Evolutionary conservation across 2,797 vertebrate species (phyloP).

Genomic region (Rhyacichthys aspro): DNA sequence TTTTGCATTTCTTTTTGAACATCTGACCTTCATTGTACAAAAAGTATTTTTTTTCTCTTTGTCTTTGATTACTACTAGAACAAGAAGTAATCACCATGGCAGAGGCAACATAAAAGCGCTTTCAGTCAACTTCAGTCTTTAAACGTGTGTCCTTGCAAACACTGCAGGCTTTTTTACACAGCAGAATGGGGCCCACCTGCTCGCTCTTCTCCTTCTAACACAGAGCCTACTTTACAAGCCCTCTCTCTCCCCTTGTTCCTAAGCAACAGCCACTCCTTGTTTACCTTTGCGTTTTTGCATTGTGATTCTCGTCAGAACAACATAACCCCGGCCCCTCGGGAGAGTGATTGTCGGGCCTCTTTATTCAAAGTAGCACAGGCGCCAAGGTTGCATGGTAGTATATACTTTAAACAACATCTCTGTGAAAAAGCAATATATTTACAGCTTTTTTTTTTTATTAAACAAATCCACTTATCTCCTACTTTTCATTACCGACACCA

Average conservation of each 20-base stretch:
- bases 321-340: conserved; percentile 38
- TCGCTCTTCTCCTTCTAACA: conserved; percentile 28
- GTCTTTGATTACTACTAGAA: conserved; percentile 16
- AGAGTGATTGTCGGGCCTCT: conserved; percentile 44
- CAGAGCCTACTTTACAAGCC: conserved; percentile 62
- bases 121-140: conserved; percentile 12
- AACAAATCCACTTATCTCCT: conserved; percentile 4
- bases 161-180: conserved; percentile 11
- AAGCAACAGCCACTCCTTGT: conserved; percentile 83
- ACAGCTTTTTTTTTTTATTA: conserved; percentile 13
- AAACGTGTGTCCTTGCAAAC: conserved; percentile 25
- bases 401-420: conserved; percentile 2
- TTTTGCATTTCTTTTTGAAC: neutral
- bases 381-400: conserved; percentile 17
- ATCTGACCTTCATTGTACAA: neutral
- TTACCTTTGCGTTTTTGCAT: conserved; percentile 80
- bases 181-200: conserved; percentile 54
- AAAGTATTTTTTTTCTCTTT: neutral
- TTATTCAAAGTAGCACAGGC: conserved; percentile 50
- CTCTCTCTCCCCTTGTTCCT: conserved; percentile 70
- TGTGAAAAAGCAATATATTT: neutral
- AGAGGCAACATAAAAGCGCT: conserved; percentile 14
- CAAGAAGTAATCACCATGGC: conserved; percentile 2
- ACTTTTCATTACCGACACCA: conserved; percentile 21
- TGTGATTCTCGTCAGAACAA: conserved; percentile 71